phyloP scores from a whole-genome alignment of 2,797 vertebrate species.

The Epinephelus coioides region DNA sequence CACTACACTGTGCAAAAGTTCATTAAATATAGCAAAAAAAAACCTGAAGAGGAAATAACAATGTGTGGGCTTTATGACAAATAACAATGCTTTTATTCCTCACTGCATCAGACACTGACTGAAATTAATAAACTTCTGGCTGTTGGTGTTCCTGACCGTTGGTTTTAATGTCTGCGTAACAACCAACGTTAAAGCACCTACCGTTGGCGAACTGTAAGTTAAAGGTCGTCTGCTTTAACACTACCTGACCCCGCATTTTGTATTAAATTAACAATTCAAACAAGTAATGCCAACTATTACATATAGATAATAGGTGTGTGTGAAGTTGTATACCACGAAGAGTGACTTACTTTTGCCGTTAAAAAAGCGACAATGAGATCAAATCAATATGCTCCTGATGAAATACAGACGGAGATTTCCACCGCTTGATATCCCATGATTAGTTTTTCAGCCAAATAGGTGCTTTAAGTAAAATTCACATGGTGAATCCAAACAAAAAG shows the following conservation, averaged over 20 bases:
- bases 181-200: not conserved
- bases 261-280: slow-evolving; percentile 1
- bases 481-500: not conserved
- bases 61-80: not conserved
- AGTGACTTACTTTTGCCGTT: slow-evolving; percentile 56
- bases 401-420: slow-evolving; percentile 31
- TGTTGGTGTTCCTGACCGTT: slow-evolving; percentile 10
- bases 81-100: not conserved
- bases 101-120: not conserved
- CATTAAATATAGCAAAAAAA: not conserved
- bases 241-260: not conserved
- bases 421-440: slow-evolving; percentile 22
- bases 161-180: slow-evolving; percentile 32
- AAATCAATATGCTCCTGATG: slow-evolving; percentile 19
- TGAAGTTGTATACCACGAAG: not conserved
- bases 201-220: too few relatives aligned
- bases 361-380: not conserved
- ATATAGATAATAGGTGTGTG: not conserved
- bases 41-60: not conserved
- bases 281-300: not conserved
- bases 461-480: slow-evolving; percentile 31
- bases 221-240: not conserved
- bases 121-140: not conserved
- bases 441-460: slow-evolving; percentile 31
- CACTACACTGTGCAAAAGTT: not conserved